These are phyloP conservation scores for Noctuana brunneofusca DNA, from an alignment of 2,888 invertebrate species.

Conservation along the genomic window DNA sequence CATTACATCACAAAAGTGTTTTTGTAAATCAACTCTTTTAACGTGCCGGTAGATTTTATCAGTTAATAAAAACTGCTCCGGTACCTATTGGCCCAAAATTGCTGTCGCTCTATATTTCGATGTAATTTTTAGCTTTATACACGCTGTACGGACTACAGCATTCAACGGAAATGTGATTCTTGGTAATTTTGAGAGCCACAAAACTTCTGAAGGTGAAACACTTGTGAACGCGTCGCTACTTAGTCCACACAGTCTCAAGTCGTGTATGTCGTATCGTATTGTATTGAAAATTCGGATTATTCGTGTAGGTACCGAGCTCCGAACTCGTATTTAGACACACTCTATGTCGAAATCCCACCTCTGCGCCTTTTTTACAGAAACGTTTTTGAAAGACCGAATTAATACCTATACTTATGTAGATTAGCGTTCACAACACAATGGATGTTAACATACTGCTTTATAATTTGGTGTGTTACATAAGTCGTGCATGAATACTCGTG, in stretches of 20 bases:
- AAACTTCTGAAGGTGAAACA: conserved; percentile 37
- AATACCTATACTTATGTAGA: conserved; percentile 82
- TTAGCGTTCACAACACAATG: conserved; percentile 73
- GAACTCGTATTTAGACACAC: conserved; percentile 35
- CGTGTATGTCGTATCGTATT: conserved; percentile 50
- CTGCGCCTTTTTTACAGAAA: conserved; percentile 69
- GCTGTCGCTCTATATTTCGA: conserved; percentile 36
- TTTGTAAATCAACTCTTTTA: conserved; percentile 62
- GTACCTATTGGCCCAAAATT: conserved; percentile 39
- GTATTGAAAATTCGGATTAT: conserved; percentile 69
- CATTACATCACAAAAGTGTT: conserved; percentile 69
- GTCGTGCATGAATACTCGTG: conserved; percentile 67
- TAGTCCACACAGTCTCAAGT: conserved; percentile 49
- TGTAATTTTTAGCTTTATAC: conserved; percentile 23
- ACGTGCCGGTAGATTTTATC: conserved; percentile 47
- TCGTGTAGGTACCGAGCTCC: conserved; percentile 46
- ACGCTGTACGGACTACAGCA: conserved; percentile 28
- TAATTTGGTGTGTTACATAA: conserved; percentile 76
- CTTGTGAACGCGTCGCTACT: conserved; percentile 48
- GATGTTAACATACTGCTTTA: conserved; percentile 72
- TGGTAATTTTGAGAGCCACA: conserved; percentile 19
- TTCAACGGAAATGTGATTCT: conserved; percentile 32
- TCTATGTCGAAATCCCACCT: conserved; percentile 65
- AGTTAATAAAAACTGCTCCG: conserved; percentile 44
- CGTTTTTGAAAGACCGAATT: conserved; percentile 78